A percentile compares a stretch with the other conserved stretches of the same genome.
Conservation (phyloP, 2,113 vertebrate species). For the Thalassarche chlororhynchos region DNA sequence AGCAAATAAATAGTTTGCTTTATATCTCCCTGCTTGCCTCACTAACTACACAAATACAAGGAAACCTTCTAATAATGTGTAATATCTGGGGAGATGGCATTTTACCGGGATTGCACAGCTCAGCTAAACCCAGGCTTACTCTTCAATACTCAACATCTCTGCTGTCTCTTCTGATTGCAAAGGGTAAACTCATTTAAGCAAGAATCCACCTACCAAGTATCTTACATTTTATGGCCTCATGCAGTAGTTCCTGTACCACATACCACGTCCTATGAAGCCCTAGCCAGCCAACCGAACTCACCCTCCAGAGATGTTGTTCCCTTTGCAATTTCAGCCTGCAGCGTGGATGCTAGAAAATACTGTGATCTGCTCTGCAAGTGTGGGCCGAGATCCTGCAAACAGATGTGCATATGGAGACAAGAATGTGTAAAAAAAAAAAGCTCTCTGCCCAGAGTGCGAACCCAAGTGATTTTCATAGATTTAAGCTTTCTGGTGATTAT, state of each 20-base stretch:
- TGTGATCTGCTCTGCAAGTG: not conserved
- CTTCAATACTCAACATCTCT: not conserved
- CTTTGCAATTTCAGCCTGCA: not conserved
- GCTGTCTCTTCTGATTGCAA: not conserved
- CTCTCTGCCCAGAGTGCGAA: not conserved
- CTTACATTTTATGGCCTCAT: not conserved
- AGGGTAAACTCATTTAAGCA: not conserved
- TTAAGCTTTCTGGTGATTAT: not conserved
- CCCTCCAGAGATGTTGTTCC: not conserved
- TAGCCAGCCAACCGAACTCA: not conserved
- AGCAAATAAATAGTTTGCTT: slow-evolving; percentile 31
- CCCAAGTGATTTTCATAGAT: not conserved
- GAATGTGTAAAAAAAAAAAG: not conserved
- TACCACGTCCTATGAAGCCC: not conserved
- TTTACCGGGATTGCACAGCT: not conserved
- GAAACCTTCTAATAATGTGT: not conserved
- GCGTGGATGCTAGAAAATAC: not conserved
- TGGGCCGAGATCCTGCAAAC: not conserved
- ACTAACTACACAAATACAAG: slow-evolving; percentile 5
- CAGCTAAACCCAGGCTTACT: not conserved
- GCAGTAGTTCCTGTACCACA: not conserved
- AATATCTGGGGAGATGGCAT: not conserved
- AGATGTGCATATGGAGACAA: not conserved
- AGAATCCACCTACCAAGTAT: not conserved
- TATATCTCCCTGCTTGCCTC: not conserved